Conservation (phyloP, 2,888 invertebrate genomes). For the Agrotis exclamationis region DNA sequence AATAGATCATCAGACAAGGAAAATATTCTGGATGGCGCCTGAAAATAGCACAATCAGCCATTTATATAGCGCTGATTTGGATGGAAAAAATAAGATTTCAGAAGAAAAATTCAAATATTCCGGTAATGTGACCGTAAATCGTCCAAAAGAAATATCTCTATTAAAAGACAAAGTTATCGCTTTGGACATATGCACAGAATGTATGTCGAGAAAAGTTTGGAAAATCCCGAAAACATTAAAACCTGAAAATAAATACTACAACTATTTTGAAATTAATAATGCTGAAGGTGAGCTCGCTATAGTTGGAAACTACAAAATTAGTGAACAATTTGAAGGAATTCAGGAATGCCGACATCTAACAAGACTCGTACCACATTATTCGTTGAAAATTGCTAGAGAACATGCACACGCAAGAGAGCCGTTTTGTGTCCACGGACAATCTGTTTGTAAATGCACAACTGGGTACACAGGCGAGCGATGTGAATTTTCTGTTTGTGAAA, state of each 20-base stretch:
- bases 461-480: background rate
- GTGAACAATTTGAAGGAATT: too few species aligned
- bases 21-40: background rate
- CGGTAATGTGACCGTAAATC: too few species aligned
- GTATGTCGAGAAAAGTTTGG: accelerated
- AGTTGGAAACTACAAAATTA: background rate
- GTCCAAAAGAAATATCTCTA: background rate
- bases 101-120: too few species aligned
- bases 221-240: background rate
- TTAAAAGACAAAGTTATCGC: background rate
- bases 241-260: too few species aligned
- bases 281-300: background rate
- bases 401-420: too few species aligned
- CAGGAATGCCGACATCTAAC: background rate
- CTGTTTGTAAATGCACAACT: slow-evolving; percentile 5
- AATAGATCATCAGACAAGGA: background rate
- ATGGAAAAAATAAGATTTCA: background rate
- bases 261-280: accelerated
- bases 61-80: background rate
- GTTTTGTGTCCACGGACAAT: slow-evolving; percentile 3
- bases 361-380: background rate
- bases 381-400: background rate
- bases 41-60: accelerated
- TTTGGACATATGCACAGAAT: accelerated
- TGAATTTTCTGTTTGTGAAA: background rate